A percentile compares a stretch with the other conserved stretches of the same genome.
Conservation (phyloP, 2,888 invertebrate genomes). For the Euclidia mi region DNA sequence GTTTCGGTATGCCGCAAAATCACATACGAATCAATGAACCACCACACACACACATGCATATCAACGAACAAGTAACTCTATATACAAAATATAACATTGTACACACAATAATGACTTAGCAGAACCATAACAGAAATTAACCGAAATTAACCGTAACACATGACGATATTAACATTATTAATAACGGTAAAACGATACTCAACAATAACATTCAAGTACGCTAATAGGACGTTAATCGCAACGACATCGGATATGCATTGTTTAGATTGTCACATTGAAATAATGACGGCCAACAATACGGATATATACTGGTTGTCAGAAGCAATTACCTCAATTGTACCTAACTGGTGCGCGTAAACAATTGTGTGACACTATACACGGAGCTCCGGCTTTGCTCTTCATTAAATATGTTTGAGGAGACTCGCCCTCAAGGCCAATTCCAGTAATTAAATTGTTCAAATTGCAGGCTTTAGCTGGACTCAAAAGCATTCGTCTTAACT, state of each 20-base stretch:
- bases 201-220: slow-evolving; percentile 33
- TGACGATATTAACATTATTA: slow-evolving; percentile 41
- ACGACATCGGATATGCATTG: slow-evolving; percentile 59
- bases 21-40: no score
- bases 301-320: slow-evolving; percentile 61
- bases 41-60: no score
- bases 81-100: no score
- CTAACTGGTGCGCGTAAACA: slow-evolving; percentile 49
- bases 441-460: no score
- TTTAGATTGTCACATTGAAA: slow-evolving; percentile 63
- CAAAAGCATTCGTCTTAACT: no score
- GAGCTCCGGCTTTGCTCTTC: slow-evolving; percentile 22
- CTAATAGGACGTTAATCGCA: slow-evolving; percentile 50
- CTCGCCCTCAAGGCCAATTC: no score
- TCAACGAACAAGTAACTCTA: no score
- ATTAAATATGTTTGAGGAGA: slow-evolving; percentile 27
- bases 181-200: slow-evolving; percentile 46
- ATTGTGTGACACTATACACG: slow-evolving; percentile 35
- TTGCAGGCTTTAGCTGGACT: no score
- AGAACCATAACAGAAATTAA: slow-evolving; percentile 6
- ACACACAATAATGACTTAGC: no score
- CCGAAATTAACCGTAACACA: slow-evolving; percentile 19
- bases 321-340: slow-evolving; percentile 65
- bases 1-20: no score
- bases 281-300: slow-evolving; percentile 50